Evolutionary conservation across 2,797 vertebrate genomes (phyloP), one percentile per base, ranked within the genome.

Genomic region (Eleutherodactylus coqui): DNA sequence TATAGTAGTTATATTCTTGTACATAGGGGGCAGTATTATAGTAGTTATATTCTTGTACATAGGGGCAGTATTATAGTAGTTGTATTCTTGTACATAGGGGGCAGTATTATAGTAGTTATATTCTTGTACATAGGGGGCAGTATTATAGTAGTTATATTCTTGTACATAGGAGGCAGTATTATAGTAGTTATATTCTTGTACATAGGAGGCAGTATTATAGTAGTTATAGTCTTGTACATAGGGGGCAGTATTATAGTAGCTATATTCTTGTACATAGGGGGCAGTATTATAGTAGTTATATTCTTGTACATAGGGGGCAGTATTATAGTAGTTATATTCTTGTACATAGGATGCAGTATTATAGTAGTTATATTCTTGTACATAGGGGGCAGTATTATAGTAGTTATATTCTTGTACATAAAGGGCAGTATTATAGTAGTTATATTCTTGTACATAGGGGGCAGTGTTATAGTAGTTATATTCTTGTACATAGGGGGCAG

Each of bases 391-490:
- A 64, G 60, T 64, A 64, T 64, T 64, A 60, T 60, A 60, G 60
- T 60, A 60, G 55, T 60, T 60, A 60, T 60, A 60, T 60, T 60
- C 55, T 27, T 60, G n/a, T 60, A 60, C n/a, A 60, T 60, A 60
- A n/a, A n/a, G 4, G 60, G 29, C 27, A 64, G 60, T 64, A 64
- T 17, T 64, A 64, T 64, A 64, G 60, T 64, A 64, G 60, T 64
- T 64, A 64, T 64, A 64, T 64, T 64, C 60, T 32, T 64, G 60
- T 64, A 64, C 17, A 64, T 64, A 64, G 27, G 60, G n/a, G 17
- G 60, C 11, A 64, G 60, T 64, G 32, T 64, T 64, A 64, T 64
- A 64, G 60, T 64, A 64, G 60, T 32, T 64, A 64, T 64, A 64
- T 32, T 64, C 60, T 64, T 64, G 60, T 60, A 60, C n/a, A 27